These are phyloP conservation scores for Teleogryllus occipitalis DNA, from an alignment of 1,140 invertebrate genomes.

Conservation along the genomic window DNA sequence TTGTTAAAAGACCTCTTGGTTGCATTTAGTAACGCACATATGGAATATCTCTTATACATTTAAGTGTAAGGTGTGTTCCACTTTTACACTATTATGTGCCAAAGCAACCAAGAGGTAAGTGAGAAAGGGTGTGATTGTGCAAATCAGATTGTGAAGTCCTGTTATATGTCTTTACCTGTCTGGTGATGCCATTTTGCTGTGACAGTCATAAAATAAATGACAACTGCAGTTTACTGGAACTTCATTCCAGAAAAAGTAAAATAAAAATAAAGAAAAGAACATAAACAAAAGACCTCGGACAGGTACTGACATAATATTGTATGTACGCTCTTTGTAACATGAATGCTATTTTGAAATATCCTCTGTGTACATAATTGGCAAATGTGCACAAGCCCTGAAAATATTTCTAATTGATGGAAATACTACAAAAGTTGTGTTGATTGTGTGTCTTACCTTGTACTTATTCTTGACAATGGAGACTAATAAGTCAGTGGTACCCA, in stretches of 20 bases:
- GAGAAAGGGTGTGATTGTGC: not conserved
- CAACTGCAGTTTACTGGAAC: no score
- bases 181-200: not conserved
- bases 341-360: not conserved
- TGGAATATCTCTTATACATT: not conserved
- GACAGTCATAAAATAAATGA: no score
- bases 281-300: not conserved
- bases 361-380: not conserved
- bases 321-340: not conserved
- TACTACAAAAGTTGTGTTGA: not conserved
- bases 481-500: not conserved
- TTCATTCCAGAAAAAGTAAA: no score
- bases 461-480: not conserved
- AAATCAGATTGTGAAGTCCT: not conserved
- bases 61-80: not conserved
- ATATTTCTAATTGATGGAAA: not conserved
- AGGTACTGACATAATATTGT: not conserved
- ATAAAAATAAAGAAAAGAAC: no score
- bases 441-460: not conserved
- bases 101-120: not conserved
- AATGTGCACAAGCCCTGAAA: not conserved
- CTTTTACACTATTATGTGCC: not conserved
- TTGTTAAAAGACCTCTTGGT: not conserved
- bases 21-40: not conserved
- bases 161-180: constrained; percentile 1